These are phyloP conservation scores for Xyliphius kryptos DNA, from an alignment of 2,113 vertebrate genomes.

Conservation along the genomic window DNA sequence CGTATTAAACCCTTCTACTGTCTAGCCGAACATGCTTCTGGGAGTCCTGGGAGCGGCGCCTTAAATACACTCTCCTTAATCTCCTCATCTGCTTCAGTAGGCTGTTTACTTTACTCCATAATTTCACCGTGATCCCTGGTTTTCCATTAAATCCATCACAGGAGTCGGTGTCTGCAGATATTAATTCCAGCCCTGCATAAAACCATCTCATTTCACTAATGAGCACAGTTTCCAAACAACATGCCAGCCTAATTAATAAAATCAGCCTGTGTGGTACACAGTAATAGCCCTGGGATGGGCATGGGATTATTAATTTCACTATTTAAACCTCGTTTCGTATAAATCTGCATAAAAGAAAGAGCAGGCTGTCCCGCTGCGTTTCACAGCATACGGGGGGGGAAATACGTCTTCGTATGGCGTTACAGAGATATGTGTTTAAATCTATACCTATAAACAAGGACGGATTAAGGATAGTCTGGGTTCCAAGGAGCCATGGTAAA, in stretches of 20 bases:
- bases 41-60: too few relatives aligned
- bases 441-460: too few relatives aligned
- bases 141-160: slow-evolving; percentile 1
- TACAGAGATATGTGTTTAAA: too few relatives aligned
- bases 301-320: background rate
- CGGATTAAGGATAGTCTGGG: too few relatives aligned
- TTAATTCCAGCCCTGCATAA: background rate
- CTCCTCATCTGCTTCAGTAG: slow-evolving; percentile 1
- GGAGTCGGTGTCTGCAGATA: background rate
- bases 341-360: background rate
- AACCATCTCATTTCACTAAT: slow-evolving; percentile 10
- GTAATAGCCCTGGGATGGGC: background rate
- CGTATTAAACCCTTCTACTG: too few relatives aligned
- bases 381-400: too few relatives aligned
- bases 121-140: background rate
- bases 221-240: background rate
- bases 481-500: too few relatives aligned
- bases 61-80: background rate
- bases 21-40: too few relatives aligned
- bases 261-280: slow-evolving; percentile 8
- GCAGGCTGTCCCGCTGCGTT: background rate
- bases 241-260: slow-evolving; percentile 2
- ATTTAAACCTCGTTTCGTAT: background rate
- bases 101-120: background rate
- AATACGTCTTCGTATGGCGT: too few relatives aligned